Conservation (phyloP, 2,888 invertebrate genomes). For the Dicyrtomina minuta region DNA sequence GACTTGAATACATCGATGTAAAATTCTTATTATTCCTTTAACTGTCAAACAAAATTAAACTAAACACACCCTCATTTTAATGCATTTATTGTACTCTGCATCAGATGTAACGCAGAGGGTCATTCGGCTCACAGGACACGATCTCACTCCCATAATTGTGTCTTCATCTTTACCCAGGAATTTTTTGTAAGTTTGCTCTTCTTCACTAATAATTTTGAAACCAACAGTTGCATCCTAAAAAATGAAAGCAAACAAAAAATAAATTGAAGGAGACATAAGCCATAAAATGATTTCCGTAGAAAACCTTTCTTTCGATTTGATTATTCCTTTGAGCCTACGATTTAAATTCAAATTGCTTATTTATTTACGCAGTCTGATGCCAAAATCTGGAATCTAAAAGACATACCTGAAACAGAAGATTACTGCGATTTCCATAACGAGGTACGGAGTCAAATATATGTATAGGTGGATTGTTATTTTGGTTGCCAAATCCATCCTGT, state of each 20-base stretch:
- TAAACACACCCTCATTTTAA: conserved; percentile 80
- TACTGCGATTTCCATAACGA: conserved; percentile 68
- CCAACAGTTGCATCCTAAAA: conserved; percentile 71
- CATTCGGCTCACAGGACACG: conserved; percentile 82
- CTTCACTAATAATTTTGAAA: conserved; percentile 68
- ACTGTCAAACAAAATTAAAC: no score
- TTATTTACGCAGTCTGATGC: no score
- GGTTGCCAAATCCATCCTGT: not conserved
- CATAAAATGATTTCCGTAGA: no score
- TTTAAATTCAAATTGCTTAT: no score
- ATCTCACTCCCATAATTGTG: conserved; percentile 60
- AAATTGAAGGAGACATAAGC: no score
- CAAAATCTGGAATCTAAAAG: no score
- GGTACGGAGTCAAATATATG: conserved; percentile 72
- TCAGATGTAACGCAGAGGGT: conserved; percentile 88
- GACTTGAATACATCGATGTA: no score
- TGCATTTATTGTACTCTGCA: conserved; percentile 84
- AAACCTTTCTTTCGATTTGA: no score
- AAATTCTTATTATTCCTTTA: no score
- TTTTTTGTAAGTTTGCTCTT: conserved; percentile 72
- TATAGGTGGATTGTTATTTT: conserved; percentile 59
- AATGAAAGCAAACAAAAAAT: no score
- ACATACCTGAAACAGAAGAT: conserved; percentile 75
- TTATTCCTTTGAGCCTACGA: no score
- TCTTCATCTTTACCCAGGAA: conserved; percentile 65